These are phyloP conservation scores for Acanthoscelides obtectus DNA, from an alignment of 2,888 invertebrate genomes.

Conservation along the genomic window DNA sequence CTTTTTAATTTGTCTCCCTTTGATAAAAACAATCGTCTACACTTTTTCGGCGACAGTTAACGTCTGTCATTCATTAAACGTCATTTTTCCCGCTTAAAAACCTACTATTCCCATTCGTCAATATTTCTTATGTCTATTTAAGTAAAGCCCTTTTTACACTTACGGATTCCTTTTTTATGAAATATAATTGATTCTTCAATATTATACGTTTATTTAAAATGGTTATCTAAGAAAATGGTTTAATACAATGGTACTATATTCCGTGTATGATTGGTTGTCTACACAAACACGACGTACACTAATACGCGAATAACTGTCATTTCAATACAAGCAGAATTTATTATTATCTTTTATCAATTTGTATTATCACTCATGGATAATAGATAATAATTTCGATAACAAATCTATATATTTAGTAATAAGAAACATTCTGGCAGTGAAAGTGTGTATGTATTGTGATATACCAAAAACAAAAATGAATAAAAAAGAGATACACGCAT, in stretches of 20 bases:
- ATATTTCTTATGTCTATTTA: too few relatives aligned
- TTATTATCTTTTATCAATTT: neutral
- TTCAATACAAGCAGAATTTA: neutral
- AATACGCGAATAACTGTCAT: neutral
- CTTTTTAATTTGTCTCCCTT: neutral
- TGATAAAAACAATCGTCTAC: neutral
- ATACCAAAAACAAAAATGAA: neutral
- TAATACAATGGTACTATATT: too few relatives aligned
- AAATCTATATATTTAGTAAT: neutral
- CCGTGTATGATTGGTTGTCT: neutral
- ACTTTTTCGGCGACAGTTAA: neutral
- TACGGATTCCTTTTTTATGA: too few relatives aligned
- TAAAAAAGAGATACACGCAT: neutral
- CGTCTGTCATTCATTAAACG: neutral
- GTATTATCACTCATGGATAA: neutral
- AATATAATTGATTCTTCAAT: too few relatives aligned
- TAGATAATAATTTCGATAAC: neutral
- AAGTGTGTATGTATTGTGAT: neutral
- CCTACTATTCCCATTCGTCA: too few relatives aligned
- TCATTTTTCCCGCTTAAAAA: neutral
- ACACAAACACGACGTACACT: too few relatives aligned
- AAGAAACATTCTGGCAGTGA: neutral
- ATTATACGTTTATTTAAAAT: too few relatives aligned
- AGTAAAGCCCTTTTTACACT: too few relatives aligned
- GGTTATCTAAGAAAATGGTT: too few relatives aligned